Evolutionary conservation across 2,888 invertebrate species (phyloP), one percentile per base, ranked within the genome.

Genomic region (Notodonta ziczac): DNA sequence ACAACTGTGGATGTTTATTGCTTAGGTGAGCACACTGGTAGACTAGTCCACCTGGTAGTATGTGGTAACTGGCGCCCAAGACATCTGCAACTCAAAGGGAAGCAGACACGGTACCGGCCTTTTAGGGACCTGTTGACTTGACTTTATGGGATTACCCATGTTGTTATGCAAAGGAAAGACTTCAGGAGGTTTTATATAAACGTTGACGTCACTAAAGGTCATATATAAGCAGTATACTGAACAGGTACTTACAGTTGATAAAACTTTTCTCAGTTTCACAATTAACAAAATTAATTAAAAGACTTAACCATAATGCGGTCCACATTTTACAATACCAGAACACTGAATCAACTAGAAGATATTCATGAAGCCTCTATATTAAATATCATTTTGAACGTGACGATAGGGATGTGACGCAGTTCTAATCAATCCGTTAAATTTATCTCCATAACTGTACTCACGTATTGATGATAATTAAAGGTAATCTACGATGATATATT

Each of bases 231-330:
- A 35, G 4, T 35, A 6, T 6, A 35, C 35, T 35, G 7, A 35
- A 35, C 7, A 61, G 44, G 40, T 65, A 85, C 88, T 88, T 74
- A 89, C 88, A 88, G 58, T 88, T 86, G 50, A 89, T 85, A 60
- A 82, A 78, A 44, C 66, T 70, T 48, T 80, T 81, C 46, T 82
- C 75, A 7, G 59, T 55, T 1, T 71, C 76, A 32, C 72, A 78
- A 42, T 63, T 73, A 13, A 67, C 78, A 5, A 63, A 61, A 39
- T 59, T 67, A 5, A 84, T 59, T 14, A 72, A 65, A 59, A 66
- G 60, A 32, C 80, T 63, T 14, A 81, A 61, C 61, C 70, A 82
- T 57, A 84, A 53, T 12, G 78, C 46, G 24, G 67, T 78, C 83
- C 82, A 83, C 87, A 87, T 87, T 58, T 66, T 32, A 59, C 53